Conservation (phyloP, 2,113 vertebrate genomes). For the Limnothrissa miodon region DNA sequence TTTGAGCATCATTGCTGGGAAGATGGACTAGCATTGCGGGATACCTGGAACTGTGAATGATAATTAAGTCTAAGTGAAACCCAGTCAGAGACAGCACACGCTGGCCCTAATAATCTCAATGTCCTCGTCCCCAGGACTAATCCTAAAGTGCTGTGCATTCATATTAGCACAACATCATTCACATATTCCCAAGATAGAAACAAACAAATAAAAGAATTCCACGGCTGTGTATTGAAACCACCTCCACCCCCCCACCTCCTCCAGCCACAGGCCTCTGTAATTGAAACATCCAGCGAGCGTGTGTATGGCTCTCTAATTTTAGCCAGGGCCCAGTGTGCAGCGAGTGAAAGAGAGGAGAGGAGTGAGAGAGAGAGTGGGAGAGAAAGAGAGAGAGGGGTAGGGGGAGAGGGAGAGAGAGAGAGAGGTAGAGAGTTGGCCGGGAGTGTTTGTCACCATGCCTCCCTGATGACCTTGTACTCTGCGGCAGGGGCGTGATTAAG, state of each 20-base stretch:
- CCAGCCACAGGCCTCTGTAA: conserved; percentile 19
- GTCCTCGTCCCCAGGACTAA: background rate
- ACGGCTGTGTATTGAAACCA: conserved; percentile 11
- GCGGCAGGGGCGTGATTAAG: conserved; percentile 72
- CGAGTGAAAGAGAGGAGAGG: background rate
- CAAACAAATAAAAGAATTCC: background rate
- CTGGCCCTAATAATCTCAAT: background rate
- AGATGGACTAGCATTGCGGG: background rate
- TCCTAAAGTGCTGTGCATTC: background rate
- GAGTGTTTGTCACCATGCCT: conserved; percentile 56
- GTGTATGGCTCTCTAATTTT: conserved; percentile 34
- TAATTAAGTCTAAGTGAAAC: background rate
- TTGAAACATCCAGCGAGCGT: conserved; percentile 32
- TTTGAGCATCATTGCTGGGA: background rate
- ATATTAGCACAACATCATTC: background rate
- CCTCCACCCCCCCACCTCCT: conserved; percentile 15
- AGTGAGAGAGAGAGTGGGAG: too few species aligned
- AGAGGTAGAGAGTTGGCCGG: conserved; percentile 13
- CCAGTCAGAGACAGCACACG: background rate
- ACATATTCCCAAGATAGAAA: background rate
- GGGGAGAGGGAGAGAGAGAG: too few species aligned
- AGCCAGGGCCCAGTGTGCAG: background rate
- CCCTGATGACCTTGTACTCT: conserved; percentile 71
- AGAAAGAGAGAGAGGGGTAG: conserved; percentile 6
- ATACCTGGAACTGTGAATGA: background rate